Evolutionary conservation across 2,797 vertebrate genomes (phyloP).

Genomic region (Poeciliopsis infans): DNA sequence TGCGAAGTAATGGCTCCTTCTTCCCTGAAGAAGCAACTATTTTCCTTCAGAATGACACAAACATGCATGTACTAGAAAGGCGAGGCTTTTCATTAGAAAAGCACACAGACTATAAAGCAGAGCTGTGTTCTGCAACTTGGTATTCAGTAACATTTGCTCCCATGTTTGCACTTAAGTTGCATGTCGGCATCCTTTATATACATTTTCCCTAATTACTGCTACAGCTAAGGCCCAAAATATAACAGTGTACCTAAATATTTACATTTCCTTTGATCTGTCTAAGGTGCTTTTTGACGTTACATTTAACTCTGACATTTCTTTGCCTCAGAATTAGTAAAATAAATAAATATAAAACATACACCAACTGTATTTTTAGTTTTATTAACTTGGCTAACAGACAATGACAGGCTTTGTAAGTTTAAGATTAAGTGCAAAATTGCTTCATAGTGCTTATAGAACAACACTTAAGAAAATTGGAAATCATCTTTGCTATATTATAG

Average conservation of each 20-base stretch:
- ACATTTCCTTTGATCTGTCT: slow-evolving; percentile 56
- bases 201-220: not conserved
- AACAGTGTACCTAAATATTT: slow-evolving; percentile 68
- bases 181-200: not conserved
- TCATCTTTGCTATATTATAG: slow-evolving; percentile 29
- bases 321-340: slow-evolving; percentile 38
- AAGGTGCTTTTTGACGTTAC: slow-evolving; percentile 54
- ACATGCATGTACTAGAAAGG: no score
- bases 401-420: not conserved
- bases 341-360: slow-evolving; percentile 4
- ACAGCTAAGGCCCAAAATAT: slow-evolving; percentile 46
- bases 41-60: no score
- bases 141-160: not conserved
- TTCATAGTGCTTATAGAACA: not conserved
- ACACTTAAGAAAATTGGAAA: slow-evolving; percentile 17
- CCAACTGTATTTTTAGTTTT: not conserved
- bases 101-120: not conserved
- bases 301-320: slow-evolving; percentile 57
- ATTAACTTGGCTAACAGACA: not conserved
- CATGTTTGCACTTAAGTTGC: not conserved
- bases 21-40: not conserved
- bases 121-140: not conserved
- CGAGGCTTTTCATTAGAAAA: not conserved
- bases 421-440: slow-evolving; percentile 3
- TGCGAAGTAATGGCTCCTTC: not conserved